Conservation (phyloP, 2,888 invertebrate species). For the Limenitis camilla region DNA sequence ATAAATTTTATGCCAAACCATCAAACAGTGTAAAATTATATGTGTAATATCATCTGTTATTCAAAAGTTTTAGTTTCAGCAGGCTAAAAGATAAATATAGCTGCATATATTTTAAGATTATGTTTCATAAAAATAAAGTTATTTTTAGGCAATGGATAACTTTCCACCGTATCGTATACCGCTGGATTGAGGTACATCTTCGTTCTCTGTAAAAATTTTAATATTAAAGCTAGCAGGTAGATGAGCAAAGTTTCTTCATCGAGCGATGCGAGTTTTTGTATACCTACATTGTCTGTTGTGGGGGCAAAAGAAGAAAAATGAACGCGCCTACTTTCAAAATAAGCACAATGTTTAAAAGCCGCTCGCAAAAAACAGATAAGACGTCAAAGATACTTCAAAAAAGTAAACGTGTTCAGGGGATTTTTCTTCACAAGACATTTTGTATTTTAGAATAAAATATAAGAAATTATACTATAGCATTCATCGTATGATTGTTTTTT, state of each 20-base stretch:
- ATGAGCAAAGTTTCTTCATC: conserved; percentile 23
- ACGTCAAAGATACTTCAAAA: conserved; percentile 3
- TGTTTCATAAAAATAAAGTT: background rate
- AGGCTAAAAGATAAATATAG: too few relatives aligned
- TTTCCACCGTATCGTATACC: background rate
- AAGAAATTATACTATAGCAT: too few relatives aligned
- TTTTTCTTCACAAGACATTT: too few relatives aligned
- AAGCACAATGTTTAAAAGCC: conserved; percentile 20
- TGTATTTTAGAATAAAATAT: too few relatives aligned
- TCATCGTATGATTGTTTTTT: too few relatives aligned
- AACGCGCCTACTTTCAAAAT: conserved; percentile 19
- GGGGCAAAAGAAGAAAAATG: conserved; percentile 19
- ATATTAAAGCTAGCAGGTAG: conserved; percentile 21
- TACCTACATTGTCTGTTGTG: conserved; percentile 19
- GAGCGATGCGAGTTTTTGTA: conserved; percentile 22
- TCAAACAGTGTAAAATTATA: too few relatives aligned
- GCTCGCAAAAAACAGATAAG: conserved; percentile 9
- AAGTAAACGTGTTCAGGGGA: background rate
- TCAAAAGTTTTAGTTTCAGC: too few relatives aligned
- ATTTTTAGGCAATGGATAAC: background rate
- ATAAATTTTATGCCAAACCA: too few relatives aligned
- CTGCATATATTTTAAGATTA: background rate
- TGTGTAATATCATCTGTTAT: too few relatives aligned
- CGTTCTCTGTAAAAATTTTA: conserved; percentile 14
- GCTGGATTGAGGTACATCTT: conserved; percentile 1